Evolutionary conservation across 2,113 vertebrate genomes (phyloP).

Genomic region (Megaptera novaeangliae): DNA sequence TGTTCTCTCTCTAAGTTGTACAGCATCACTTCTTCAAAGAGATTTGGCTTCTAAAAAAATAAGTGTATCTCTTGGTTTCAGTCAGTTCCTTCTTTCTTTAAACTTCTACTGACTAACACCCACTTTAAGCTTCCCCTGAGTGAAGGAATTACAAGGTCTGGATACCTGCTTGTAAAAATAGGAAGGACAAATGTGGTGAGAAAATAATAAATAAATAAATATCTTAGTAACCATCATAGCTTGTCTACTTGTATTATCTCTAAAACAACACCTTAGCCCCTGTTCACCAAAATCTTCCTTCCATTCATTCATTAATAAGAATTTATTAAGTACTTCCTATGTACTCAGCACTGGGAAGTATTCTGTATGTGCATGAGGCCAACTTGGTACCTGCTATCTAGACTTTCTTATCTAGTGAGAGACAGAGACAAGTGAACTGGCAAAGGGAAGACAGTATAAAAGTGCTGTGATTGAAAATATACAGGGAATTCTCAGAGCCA

Average conservation of each 20-base stretch:
- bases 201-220: not conserved
- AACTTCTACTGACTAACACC: not conserved
- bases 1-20: not conserved
- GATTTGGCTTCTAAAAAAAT: not conserved
- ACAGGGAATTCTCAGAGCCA: not conserved
- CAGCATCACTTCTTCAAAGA: not conserved
- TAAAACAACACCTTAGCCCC: not conserved
- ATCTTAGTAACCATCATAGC: not conserved
- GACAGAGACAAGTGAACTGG: not conserved
- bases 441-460: not conserved
- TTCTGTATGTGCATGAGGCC: accelerated
- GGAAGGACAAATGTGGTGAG: not conserved
- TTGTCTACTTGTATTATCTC: not conserved
- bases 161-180: not conserved
- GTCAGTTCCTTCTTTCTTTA: not conserved
- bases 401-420: not conserved
- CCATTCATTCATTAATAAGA: not conserved
- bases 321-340: not conserved
- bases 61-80: not conserved
- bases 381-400: not conserved
- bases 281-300: not conserved
- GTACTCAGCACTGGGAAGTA: not conserved
- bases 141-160: not conserved
- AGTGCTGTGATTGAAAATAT: not conserved
- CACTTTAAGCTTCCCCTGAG: not conserved